phyloP scores from a whole-genome alignment of 2,797 vertebrate genomes.

The Aeoliscus strigatus region DNA sequence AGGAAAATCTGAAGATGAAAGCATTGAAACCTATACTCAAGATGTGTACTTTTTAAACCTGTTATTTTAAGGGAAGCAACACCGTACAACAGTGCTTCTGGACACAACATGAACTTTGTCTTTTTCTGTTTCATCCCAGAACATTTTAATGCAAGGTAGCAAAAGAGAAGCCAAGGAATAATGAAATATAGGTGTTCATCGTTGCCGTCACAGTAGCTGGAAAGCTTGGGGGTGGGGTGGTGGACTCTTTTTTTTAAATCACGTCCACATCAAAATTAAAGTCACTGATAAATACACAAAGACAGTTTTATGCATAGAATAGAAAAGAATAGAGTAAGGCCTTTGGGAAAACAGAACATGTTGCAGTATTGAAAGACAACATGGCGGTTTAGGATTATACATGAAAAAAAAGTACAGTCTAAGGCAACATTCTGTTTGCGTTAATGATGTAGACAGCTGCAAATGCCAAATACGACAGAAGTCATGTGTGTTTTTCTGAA shows the following conservation, averaged over 20 bases:
- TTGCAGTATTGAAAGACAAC: slow-evolving; percentile 60
- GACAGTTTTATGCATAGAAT: slow-evolving; percentile 76
- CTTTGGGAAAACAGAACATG: slow-evolving; percentile 68
- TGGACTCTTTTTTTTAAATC: slow-evolving; percentile 59
- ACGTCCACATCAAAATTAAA: slow-evolving; percentile 56
- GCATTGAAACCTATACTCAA: slow-evolving; percentile 61
- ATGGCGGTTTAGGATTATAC: slow-evolving; percentile 62
- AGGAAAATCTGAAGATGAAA: slow-evolving; percentile 68
- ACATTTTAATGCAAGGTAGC: slow-evolving; percentile 50
- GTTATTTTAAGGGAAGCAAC: slow-evolving; percentile 59
- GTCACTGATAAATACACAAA: slow-evolving; percentile 62
- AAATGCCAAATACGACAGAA: slow-evolving; percentile 34
- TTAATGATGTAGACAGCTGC: slow-evolving; percentile 53
- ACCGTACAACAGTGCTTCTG: slow-evolving; percentile 75
- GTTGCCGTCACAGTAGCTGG: slow-evolving; percentile 56
- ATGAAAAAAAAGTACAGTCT: slow-evolving; percentile 63
- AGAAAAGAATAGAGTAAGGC: slow-evolving; percentile 76
- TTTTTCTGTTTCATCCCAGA: slow-evolving; percentile 35
- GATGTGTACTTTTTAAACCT: slow-evolving; percentile 47
- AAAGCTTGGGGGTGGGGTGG: slow-evolving; percentile 41
- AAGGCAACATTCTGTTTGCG: slow-evolving; percentile 73
- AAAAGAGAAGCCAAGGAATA: slow-evolving; percentile 57
- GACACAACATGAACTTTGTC: slow-evolving; percentile 33
- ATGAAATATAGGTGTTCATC: slow-evolving; percentile 55
- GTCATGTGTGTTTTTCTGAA: slow-evolving; percentile 2